These are phyloP conservation scores for Plusia festucae DNA, from an alignment of 2,888 invertebrate species.

Conservation along the genomic window DNA sequence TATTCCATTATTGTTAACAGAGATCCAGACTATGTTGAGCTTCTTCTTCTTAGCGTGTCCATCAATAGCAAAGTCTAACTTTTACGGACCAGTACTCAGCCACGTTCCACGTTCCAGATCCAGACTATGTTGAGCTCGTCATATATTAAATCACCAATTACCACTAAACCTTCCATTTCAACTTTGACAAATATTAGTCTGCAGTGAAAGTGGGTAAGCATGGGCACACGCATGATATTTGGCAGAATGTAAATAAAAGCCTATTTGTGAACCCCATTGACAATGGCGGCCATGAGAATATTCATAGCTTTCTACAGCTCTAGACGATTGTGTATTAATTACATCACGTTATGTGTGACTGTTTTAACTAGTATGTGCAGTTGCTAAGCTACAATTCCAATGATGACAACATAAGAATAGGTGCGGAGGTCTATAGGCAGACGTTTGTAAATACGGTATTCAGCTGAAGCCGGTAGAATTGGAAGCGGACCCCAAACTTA, in stretches of 20 bases:
- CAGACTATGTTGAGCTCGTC: too few relatives aligned
- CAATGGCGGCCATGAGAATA: slow-evolving; percentile 43
- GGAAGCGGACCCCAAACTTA: too few relatives aligned
- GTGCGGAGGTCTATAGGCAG: too few relatives aligned
- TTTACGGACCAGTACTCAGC: too few relatives aligned
- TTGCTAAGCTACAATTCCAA: background rate
- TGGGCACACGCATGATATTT: slow-evolving; percentile 32
- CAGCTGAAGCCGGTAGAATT: too few relatives aligned
- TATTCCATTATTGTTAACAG: too few relatives aligned
- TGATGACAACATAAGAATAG: too few relatives aligned
- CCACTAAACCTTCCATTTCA: background rate
- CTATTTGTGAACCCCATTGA: slow-evolving; percentile 53
- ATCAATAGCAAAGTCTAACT: too few relatives aligned
- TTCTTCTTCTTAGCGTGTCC: too few relatives aligned
- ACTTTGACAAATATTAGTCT: slow-evolving; percentile 16
- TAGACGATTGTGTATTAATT: slow-evolving; percentile 34
- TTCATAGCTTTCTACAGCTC: slow-evolving; percentile 47
- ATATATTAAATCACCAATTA: slow-evolving; percentile 10
- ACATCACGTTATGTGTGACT: background rate
- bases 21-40: too few relatives aligned
- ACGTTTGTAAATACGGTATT: too few relatives aligned
- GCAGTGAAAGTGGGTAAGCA: slow-evolving; percentile 46
- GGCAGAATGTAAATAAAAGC: slow-evolving; percentile 46
- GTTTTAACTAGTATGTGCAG: background rate
- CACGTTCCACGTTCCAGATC: too few relatives aligned